Evolutionary conservation across 2,888 invertebrate genomes (phyloP), one percentile per base, ranked within the genome.

Genomic region (Heterodera filipjevi): DNA sequence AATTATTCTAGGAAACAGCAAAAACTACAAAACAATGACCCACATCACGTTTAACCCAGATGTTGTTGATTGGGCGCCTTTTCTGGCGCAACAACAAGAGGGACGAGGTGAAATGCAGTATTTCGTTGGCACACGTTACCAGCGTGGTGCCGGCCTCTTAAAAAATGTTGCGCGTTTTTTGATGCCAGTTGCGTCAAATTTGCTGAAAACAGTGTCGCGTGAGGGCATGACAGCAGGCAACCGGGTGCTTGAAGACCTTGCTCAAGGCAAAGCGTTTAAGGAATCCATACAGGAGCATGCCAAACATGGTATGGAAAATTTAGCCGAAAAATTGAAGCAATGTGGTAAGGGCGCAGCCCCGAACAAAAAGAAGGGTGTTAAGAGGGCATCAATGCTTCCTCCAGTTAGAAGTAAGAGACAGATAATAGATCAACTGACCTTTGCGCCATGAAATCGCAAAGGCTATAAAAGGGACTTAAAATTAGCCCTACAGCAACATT

Each of bases 1-100:
- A 49, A 14, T 35, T 64, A 22, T 46, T 77, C 78, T 79, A 30
- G 32, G 32, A 77, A 44, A 19, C n/a, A n/a, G 78, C 30, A 33
- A 75, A 27, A 22, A 35, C 35, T n/a, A n/a, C n/a, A n/a, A n/a
- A 39, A 77, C 14, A n/a, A 39, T 49, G n/a, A 16, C n/a, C n/a
- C 49, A 49, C 49, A 19, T 49, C 3, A 19, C 19, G 19, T 49
- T 73, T 22, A 46, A 46, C 27, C 35, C 44, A 8, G 73, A 73
- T 73, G 19, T 33, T n/a, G 44, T 73, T 27, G 32, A 73, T 22
- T 73, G 73, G 73, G 8, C 19, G 2, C 68, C 71, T 10, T 76
- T 68, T 14, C 30, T 76, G 19, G 39, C 66, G 0, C n/a, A 14
- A 0, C 71, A 35, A 76, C 49, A 76, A 27, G 66, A 76, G 44